phyloP scores from a whole-genome alignment of 1,140 invertebrate species.

The Aphidius ervi region DNA sequence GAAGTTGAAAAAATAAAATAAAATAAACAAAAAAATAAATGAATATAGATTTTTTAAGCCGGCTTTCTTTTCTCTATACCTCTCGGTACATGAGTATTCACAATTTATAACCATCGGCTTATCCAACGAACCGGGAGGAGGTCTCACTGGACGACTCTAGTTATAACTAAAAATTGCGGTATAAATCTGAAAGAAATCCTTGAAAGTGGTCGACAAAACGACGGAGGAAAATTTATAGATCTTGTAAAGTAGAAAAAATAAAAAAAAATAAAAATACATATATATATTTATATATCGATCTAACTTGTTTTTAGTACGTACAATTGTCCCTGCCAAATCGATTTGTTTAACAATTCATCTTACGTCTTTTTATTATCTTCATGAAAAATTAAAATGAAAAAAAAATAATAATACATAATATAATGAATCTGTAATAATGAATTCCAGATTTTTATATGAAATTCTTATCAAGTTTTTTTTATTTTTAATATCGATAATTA shows the following conservation, averaged over 20 bases:
- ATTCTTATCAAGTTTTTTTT: too few species aligned
- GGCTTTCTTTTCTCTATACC: not conserved
- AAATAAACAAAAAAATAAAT: not conserved
- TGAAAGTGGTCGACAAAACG: slow-evolving; percentile 18
- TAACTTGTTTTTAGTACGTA: not conserved
- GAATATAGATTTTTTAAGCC: too few species aligned
- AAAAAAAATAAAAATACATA: slow-evolving; percentile 1
- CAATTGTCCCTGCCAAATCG: slow-evolving; percentile 8
- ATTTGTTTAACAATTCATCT: not conserved
- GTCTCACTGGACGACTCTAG: slow-evolving; percentile 5
- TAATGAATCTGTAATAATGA: too few species aligned
- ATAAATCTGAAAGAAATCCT: slow-evolving; percentile 24
- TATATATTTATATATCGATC: not conserved
- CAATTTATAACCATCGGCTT: slow-evolving; percentile 23
- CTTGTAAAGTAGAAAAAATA: slow-evolving; percentile 9
- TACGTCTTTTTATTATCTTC: too few species aligned
- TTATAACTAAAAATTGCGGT: slow-evolving; percentile 24
- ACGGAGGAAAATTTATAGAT: slow-evolving; percentile 15
- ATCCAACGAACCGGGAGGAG: slow-evolving; percentile 9
- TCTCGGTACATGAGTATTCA: not conserved
- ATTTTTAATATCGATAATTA: too few species aligned
- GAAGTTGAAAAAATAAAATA: too few species aligned
- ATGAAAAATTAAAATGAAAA: too few species aligned
- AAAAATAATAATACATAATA: too few species aligned
- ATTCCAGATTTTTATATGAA: too few species aligned